Percentiles rank a stretch among this genome's conserved stretches.
These are phyloP conservation scores for Actinostola sp. DNA, from an alignment of 92 coral and sea anemone genomes.

Conservation along the genomic window DNA sequence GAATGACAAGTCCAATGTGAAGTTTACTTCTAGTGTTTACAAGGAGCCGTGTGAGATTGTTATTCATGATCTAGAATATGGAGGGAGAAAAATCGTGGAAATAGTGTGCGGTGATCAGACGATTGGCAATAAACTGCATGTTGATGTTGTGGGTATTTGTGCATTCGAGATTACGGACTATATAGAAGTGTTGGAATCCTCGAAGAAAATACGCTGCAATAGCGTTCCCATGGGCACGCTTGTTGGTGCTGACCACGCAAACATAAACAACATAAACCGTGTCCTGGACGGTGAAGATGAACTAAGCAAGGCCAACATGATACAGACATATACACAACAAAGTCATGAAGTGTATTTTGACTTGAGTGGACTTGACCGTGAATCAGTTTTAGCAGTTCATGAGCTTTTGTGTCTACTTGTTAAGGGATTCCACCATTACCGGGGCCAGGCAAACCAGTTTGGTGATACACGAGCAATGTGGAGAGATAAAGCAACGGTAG, in stretches of 20 bases:
- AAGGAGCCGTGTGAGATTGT: not conserved
- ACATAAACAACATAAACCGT: slow-evolving; percentile 39
- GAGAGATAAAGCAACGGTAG: slow-evolving; percentile 25
- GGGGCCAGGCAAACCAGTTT: slow-evolving; percentile 18
- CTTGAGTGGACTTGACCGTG: too few relatives aligned
- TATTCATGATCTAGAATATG: not conserved
- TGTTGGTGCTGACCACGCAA: slow-evolving; percentile 24
- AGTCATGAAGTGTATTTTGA: too few relatives aligned
- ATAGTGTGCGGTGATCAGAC: not conserved
- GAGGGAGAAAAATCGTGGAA: not conserved
- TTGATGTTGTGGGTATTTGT: not conserved
- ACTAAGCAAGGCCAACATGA: not conserved
- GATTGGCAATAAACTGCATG: not conserved
- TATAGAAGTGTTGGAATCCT: not conserved
- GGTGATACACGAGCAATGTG: slow-evolving; percentile 20
- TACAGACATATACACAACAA: not conserved
- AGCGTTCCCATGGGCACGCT: slow-evolving; percentile 3
- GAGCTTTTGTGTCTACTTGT: slow-evolving; percentile 1
- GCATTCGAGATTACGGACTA: not conserved
- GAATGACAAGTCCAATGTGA: too few relatives aligned
- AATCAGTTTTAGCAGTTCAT: not conserved
- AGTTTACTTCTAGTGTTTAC: not conserved
- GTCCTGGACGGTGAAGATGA: slow-evolving; percentile 16
- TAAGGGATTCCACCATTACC: slow-evolving; percentile 1
- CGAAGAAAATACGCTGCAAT: not conserved